These are phyloP conservation scores for Ridgeia piscesae DNA, from an alignment of 1,140 invertebrate species.

Conservation along the genomic window DNA sequence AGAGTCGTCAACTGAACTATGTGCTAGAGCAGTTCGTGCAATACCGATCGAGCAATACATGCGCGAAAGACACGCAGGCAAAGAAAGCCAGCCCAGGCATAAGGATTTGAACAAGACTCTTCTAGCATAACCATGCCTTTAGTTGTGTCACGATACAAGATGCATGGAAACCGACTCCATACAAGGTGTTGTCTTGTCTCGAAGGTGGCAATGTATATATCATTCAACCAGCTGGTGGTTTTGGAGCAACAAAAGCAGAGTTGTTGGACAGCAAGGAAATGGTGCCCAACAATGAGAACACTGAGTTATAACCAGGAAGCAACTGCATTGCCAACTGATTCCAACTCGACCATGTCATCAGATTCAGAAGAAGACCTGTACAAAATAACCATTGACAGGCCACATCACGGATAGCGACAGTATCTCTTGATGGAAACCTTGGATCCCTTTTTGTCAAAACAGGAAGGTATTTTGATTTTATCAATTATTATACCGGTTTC, in stretches of 20 bases:
- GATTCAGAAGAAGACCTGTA: too few relatives aligned
- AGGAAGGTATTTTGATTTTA: too few relatives aligned
- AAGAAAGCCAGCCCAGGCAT: background rate
- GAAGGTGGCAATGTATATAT: background rate
- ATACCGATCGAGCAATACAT: background rate
- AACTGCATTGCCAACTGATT: too few relatives aligned
- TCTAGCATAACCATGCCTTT: background rate
- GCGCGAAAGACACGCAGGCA: background rate
- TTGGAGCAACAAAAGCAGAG: background rate
- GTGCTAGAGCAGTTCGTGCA: background rate
- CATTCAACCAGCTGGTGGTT: background rate
- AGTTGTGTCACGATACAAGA: background rate
- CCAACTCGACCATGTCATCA: too few relatives aligned
- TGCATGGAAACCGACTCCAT: background rate
- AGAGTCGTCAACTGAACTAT: background rate
- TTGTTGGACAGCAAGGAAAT: background rate
- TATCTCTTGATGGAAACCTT: too few relatives aligned
- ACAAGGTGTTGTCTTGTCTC: background rate
- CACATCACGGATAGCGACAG: too few relatives aligned
- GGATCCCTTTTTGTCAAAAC: too few relatives aligned
- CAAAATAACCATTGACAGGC: too few relatives aligned
- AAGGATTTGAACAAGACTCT: background rate
- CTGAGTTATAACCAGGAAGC: background rate
- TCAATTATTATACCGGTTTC: too few relatives aligned
- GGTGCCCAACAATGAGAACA: background rate